Evolutionary conservation across 2,797 vertebrate species (phyloP).

Genomic region (Epinephelus coioides): DNA sequence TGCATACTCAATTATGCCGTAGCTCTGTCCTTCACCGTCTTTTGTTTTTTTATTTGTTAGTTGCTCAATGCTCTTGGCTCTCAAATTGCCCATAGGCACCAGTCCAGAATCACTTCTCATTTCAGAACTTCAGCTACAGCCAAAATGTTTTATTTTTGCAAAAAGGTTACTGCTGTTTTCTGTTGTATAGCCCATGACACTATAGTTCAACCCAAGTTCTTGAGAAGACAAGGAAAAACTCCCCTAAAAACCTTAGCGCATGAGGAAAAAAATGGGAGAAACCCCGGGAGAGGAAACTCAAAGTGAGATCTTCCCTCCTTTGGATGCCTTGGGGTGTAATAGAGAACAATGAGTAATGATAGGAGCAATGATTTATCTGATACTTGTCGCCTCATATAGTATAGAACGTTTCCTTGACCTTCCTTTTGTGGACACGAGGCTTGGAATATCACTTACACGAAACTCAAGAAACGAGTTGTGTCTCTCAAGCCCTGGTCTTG

Average conservation of each 20-base stretch:
- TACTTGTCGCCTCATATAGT: neutral
- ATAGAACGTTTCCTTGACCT: neutral
- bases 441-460: conserved; percentile 5
- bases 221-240: conserved; percentile 15
- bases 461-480: conserved; percentile 13
- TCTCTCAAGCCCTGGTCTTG: conserved; percentile 20
- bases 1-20: conserved; percentile 13
- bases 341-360: conserved; percentile 35
- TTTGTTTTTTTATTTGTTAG: conserved; percentile 1
- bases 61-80: conserved; percentile 26
- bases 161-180: neutral
- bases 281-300: conserved; percentile 38
- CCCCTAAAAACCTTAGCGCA: conserved; percentile 4
- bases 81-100: conserved; percentile 22
- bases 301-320: conserved; percentile 31
- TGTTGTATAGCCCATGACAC: neutral
- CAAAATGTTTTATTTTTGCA: conserved; percentile 12
- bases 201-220: neutral
- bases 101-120: conserved; percentile 50
- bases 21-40: neutral
- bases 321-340: conserved; percentile 28
- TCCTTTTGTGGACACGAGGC: conserved; percentile 1
- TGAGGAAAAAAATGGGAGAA: conserved; percentile 29
- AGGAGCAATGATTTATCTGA: neutral
- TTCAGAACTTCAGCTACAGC: conserved; percentile 38